These are phyloP conservation scores for Montipora efflorescens DNA, from an alignment of 64 coral and sea anemone genomes.

Conservation along the genomic window DNA sequence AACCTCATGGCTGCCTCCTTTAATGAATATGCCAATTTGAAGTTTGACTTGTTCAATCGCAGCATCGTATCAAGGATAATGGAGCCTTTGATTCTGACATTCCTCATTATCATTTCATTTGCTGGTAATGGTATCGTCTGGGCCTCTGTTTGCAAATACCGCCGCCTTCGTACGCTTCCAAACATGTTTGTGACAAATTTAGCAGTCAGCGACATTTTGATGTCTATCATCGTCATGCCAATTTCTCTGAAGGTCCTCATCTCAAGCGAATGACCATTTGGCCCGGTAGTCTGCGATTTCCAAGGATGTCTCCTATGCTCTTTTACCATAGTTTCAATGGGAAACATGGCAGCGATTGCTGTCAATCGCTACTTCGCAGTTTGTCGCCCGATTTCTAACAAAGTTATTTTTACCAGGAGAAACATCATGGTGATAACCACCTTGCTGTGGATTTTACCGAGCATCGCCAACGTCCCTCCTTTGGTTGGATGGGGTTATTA, in stretches of 20 bases:
- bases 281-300: slow-evolving; percentile 26
- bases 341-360: too few species aligned
- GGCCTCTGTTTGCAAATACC: not conserved
- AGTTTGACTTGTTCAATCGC: not conserved
- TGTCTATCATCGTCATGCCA: slow-evolving; percentile 54
- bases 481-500: too few species aligned
- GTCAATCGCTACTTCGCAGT: too few species aligned
- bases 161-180: slow-evolving; percentile 39
- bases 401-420: slow-evolving; percentile 11
- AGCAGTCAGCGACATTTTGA: slow-evolving; percentile 63
- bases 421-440: not conserved
- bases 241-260: slow-evolving; percentile 49
- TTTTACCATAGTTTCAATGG: slow-evolving; percentile 20
- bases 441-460: slow-evolving; percentile 61
- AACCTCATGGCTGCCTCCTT: slow-evolving; percentile 21
- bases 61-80: not conserved
- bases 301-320: slow-evolving; percentile 57
- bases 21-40: slow-evolving; percentile 52
- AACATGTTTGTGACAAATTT: slow-evolving; percentile 66
- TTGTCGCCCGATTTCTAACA: slow-evolving; percentile 24
- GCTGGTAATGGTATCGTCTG: slow-evolving; percentile 46
- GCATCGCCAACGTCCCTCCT: not conserved
- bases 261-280: slow-evolving; percentile 48
- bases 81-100: slow-evolving; percentile 1
- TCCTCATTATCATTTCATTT: slow-evolving; percentile 36